phyloP scores from a whole-genome alignment of 2,797 vertebrate species.

The Hyperoplus immaculatus region DNA sequence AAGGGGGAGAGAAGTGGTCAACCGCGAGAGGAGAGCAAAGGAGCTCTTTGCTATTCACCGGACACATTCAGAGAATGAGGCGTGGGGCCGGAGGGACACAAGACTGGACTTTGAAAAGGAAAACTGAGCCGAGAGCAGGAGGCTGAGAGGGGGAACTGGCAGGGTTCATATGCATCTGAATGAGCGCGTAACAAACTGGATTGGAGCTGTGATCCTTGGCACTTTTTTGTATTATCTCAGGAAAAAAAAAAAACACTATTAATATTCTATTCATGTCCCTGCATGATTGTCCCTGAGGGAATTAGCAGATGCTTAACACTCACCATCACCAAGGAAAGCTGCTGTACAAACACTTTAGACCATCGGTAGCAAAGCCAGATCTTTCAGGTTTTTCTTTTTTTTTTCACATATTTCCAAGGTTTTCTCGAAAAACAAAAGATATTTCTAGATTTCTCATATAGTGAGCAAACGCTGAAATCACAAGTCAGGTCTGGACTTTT shows the following conservation, averaged over 20 bases:
- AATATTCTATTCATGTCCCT: conserved; percentile 67
- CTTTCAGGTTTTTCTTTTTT: neutral
- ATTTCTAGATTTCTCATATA: conserved; percentile 4
- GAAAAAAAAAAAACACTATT: conserved; percentile 43
- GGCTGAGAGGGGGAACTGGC: neutral
- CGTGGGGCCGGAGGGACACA: conserved; percentile 27
- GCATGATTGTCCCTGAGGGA: conserved; percentile 17
- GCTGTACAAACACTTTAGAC: conserved; percentile 12
- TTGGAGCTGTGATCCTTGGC: conserved; percentile 44
- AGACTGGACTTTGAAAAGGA: conserved; percentile 38
- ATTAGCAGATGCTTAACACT: conserved; percentile 33
- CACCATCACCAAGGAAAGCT: conserved; percentile 15
- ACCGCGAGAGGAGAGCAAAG: conserved; percentile 17
- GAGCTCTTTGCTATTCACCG: conserved; percentile 60
- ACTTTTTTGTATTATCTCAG: conserved; percentile 17
- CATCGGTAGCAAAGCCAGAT: neutral
- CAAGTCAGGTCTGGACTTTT: conserved; percentile 5
- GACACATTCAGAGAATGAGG: conserved; percentile 45
- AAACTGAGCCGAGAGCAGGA: conserved; percentile 8
- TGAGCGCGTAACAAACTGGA: conserved; percentile 38
- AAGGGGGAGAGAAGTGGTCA: conserved; percentile 17
- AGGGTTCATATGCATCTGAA: conserved; percentile 76
- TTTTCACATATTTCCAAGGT: neutral
- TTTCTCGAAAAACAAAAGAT: neutral
- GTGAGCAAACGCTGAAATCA: conserved; percentile 20